Conservation (phyloP, 2,797 vertebrate genomes). For the Varecia variegata region DNA sequence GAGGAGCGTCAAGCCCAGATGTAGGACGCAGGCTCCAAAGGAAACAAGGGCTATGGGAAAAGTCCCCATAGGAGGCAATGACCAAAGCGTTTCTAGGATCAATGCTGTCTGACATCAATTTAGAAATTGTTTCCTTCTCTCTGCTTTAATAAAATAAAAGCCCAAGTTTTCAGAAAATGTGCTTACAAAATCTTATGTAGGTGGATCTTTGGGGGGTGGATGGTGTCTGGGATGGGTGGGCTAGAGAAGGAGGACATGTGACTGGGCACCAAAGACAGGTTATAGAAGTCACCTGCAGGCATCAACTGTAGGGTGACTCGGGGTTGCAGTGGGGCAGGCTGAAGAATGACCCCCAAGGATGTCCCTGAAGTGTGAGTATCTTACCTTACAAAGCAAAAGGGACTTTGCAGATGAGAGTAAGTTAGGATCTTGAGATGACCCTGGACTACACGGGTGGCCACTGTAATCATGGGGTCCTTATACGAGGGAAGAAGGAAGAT, state of each 20-base stretch:
- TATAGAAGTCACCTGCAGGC: rapidly evolving
- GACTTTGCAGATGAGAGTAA: not conserved
- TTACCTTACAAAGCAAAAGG: not conserved
- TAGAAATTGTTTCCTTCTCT: not conserved
- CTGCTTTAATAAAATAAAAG: not conserved
- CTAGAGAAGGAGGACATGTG: not conserved
- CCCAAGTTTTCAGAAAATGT: not conserved
- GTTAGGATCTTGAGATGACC: not conserved
- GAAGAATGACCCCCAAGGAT: not conserved
- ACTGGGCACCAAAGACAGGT: not conserved
- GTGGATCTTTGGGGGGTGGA: not conserved
- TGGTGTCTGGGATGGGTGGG: not conserved
- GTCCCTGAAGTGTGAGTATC: not conserved
- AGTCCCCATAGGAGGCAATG: not conserved
- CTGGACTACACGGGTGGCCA: not conserved
- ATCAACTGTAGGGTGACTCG: not conserved
- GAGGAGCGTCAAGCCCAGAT: not conserved
- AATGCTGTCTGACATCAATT: not conserved
- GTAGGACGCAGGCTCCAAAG: not conserved
- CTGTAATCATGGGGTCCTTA: not conserved
- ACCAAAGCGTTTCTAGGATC: not conserved
- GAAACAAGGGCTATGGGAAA: not conserved
- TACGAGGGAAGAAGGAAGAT: not conserved
- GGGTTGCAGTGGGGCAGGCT: not conserved
- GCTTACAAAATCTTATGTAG: not conserved